A percentile compares a stretch with the other conserved stretches of the same genome.
Conservation (phyloP, 2,888 invertebrate species). For the Zygaena filipendulae region DNA sequence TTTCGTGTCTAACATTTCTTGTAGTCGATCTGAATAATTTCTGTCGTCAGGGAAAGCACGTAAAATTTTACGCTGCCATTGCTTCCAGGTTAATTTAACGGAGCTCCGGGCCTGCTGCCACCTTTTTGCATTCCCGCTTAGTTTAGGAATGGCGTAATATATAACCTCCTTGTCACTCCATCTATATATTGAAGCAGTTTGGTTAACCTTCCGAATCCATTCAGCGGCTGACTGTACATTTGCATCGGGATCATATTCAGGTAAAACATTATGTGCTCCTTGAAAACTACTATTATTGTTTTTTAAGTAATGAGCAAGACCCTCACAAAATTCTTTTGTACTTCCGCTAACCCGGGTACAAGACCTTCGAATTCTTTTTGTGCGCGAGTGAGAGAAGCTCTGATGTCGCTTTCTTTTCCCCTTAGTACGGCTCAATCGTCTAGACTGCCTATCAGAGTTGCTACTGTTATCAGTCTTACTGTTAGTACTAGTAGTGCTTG, state of each 20-base stretch:
- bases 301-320: too few relatives aligned
- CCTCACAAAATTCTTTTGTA: too few relatives aligned
- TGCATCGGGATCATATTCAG: slow-evolving; percentile 11
- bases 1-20: slow-evolving; percentile 14
- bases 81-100: slow-evolving; percentile 11
- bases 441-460: too few relatives aligned
- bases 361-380: too few relatives aligned
- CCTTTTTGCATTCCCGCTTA: slow-evolving; percentile 14
- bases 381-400: too few relatives aligned
- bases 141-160: slow-evolving; percentile 17
- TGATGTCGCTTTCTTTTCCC: too few relatives aligned
- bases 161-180: slow-evolving; percentile 16
- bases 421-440: too few relatives aligned
- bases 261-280: slow-evolving; percentile 9
- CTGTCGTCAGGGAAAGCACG: slow-evolving; percentile 16
- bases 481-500: too few relatives aligned
- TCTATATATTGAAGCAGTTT: slow-evolving; percentile 13
- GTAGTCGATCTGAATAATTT: slow-evolving; percentile 15
- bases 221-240: slow-evolving; percentile 8
- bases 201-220: slow-evolving; percentile 16
- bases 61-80: slow-evolving; percentile 16
- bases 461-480: too few relatives aligned
- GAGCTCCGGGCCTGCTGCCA: slow-evolving; percentile 17
- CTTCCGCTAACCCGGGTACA: too few relatives aligned
- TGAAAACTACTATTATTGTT: neutral